Percentiles rank a stretch among this genome's conserved stretches.
Conservation (phyloP, 2,888 invertebrate genomes). For the Papilio elwesi region DNA sequence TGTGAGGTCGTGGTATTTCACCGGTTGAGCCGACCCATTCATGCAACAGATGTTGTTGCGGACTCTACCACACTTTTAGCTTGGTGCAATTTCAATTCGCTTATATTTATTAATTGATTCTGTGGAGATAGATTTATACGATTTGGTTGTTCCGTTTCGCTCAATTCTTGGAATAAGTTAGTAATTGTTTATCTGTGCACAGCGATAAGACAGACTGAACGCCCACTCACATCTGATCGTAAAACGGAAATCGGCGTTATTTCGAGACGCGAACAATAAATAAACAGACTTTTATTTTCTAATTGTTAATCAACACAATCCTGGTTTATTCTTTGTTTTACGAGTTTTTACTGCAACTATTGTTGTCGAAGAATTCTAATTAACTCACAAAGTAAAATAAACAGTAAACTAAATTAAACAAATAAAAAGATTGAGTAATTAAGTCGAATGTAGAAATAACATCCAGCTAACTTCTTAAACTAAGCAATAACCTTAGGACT, state of each 20-base stretch:
- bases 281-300: constrained; percentile 35
- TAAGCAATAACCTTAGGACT: no score
- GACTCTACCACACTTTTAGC: no score
- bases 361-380: constrained; percentile 6
- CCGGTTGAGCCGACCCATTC: no score
- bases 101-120: no score
- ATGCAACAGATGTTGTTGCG: no score
- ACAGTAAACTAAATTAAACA: not conserved
- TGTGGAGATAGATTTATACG: not conserved
- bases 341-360: constrained; percentile 1
- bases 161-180: constrained; percentile 27
- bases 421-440: not conserved
- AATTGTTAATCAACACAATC: constrained; percentile 30
- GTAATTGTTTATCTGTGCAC: constrained; percentile 21
- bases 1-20: no score
- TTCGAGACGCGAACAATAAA: constrained; percentile 31
- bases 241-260: constrained; percentile 40
- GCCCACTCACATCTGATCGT: constrained; percentile 39
- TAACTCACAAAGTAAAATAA: not conserved
- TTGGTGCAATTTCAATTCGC: no score
- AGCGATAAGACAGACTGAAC: constrained; percentile 32
- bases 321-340: constrained; percentile 1
- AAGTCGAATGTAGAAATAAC: not conserved
- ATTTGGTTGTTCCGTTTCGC: not conserved
- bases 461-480: no score